phyloP scores from a whole-genome alignment of 2,113 vertebrate genomes.

The Corydoras maculifer region DNA sequence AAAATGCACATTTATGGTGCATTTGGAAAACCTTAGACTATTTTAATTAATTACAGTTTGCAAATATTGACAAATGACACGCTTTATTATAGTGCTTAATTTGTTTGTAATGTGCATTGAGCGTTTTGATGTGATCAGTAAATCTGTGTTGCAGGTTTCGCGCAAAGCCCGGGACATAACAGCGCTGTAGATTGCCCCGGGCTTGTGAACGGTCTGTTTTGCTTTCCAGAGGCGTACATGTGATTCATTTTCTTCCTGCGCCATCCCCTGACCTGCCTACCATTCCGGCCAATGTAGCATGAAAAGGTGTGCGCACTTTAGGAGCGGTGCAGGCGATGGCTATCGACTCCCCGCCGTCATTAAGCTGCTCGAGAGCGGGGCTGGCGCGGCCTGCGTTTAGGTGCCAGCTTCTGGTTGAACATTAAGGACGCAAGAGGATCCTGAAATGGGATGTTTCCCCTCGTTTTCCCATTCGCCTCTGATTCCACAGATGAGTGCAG shows the following conservation, averaged over 20 bases:
- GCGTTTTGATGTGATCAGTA: too few species aligned
- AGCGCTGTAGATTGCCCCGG: background rate
- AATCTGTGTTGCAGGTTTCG: background rate
- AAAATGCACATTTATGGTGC: too few species aligned
- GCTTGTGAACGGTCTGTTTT: conserved; percentile 37
- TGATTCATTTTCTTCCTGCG: conserved; percentile 13
- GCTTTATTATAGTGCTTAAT: too few species aligned
- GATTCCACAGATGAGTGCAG: conserved; percentile 86
- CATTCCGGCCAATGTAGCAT: conserved; percentile 67
- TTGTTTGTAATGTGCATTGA: too few species aligned
- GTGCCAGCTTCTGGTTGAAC: conserved; percentile 67
- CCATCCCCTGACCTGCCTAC: conserved; percentile 59
- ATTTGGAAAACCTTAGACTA: too few species aligned
- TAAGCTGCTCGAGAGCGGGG: conserved; percentile 63
- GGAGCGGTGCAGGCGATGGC: conserved; percentile 36
- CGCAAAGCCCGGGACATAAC: background rate
- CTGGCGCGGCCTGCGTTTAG: conserved; percentile 49
- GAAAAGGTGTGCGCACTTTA: conserved; percentile 58
- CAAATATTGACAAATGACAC: background rate
- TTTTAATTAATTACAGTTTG: background rate
- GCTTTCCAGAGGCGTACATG: conserved; percentile 30
- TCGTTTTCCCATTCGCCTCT: conserved; percentile 59
- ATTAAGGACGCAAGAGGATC: conserved; percentile 71
- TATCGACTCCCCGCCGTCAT: conserved; percentile 66
- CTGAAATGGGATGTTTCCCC: conserved; percentile 51